Evolutionary conservation across 1,140 invertebrate genomes (phyloP).

Genomic region (Venturia canescens): DNA sequence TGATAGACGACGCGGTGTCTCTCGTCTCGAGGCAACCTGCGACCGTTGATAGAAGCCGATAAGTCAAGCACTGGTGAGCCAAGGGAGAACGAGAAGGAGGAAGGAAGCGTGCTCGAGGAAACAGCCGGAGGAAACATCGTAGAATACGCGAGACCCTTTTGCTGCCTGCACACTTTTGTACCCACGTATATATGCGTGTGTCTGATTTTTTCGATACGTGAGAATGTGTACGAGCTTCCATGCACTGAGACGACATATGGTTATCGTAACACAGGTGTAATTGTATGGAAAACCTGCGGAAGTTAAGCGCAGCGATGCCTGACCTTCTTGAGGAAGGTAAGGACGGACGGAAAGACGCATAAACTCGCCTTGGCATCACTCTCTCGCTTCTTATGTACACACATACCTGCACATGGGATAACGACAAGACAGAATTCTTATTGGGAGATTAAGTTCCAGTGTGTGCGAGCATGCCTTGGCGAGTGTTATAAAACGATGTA

Average conservation of each 20-base stretch:
- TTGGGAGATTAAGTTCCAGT: background rate
- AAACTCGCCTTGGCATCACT: background rate
- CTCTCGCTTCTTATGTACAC: background rate
- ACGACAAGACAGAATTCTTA: background rate
- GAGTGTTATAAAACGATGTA: background rate
- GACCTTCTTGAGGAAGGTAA: constrained; percentile 49
- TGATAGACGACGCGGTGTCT: background rate
- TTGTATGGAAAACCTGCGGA: constrained; percentile 63
- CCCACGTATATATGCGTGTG: background rate
- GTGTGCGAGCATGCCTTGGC: background rate
- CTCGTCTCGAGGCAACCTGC: background rate
- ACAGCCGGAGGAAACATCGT: constrained; percentile 55
- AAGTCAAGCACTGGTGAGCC: constrained; percentile 32
- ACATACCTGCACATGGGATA: constrained; percentile 1
- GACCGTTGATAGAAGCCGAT: constrained; percentile 9
- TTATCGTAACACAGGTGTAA: constrained; percentile 62
- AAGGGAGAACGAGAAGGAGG: constrained; percentile 19
- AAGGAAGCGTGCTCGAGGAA: constrained; percentile 62
- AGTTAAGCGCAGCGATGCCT: constrained; percentile 55
- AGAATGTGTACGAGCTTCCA: constrained; percentile 6
- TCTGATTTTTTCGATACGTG: background rate
- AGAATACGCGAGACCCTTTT: constrained; percentile 15
- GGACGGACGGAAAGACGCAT: constrained; percentile 13
- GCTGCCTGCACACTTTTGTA: background rate
- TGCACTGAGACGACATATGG: constrained; percentile 53